phyloP scores from a whole-genome alignment of 2,113 vertebrate genomes.

The Psilopsiagon aurifrons region DNA sequence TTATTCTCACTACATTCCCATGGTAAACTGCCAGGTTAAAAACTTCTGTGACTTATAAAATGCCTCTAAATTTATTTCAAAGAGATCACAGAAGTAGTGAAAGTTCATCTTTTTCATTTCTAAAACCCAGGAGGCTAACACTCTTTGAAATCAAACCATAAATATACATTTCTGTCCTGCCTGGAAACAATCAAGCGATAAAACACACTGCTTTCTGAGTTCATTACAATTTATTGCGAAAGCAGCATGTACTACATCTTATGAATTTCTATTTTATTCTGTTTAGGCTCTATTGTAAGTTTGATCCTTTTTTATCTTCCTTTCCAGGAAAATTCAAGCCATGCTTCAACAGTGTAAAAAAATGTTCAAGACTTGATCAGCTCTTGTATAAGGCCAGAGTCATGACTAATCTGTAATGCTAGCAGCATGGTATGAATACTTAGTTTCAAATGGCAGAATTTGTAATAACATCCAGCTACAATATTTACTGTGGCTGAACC shows the following conservation, averaged over 20 bases:
- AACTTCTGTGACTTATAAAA: constrained; percentile 50
- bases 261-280: constrained; percentile 61
- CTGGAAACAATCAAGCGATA: constrained; percentile 60
- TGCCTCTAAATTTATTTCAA: constrained; percentile 45
- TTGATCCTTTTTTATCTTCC: constrained; percentile 39
- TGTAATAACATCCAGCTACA: neutral
- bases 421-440: neutral
- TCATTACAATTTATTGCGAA: constrained; percentile 70
- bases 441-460: neutral
- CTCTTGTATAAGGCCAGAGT: neutral
- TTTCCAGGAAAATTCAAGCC: constrained; percentile 23
- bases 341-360: neutral
- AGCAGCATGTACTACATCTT: constrained; percentile 56
- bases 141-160: constrained; percentile 62
- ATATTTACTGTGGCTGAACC: neutral
- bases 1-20: neutral
- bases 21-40: constrained; percentile 50
- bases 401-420: neutral
- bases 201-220: constrained; percentile 41
- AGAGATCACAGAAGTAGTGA: constrained; percentile 46
- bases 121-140: constrained; percentile 48
- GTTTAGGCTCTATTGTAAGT: constrained; percentile 11
- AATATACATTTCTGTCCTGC: constrained; percentile 68
- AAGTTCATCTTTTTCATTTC: constrained; percentile 72
- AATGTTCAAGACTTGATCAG: neutral